Percentiles rank a stretch among this genome's conserved stretches.
Conservation (phyloP, 2,888 invertebrate species). For the Coenonympha arcania region DNA sequence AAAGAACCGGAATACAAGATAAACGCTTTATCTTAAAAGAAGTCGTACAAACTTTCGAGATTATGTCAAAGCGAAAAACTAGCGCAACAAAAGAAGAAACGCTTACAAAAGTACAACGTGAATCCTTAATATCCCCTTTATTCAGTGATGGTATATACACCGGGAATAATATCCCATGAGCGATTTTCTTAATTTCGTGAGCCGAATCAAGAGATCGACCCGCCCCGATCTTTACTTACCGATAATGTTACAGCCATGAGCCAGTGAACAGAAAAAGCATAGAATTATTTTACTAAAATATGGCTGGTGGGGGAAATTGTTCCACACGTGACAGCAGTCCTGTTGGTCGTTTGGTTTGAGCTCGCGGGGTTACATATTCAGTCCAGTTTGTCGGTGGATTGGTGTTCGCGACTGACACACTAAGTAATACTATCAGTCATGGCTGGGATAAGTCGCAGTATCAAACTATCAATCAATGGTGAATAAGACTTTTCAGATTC, state of each 20-base stretch:
- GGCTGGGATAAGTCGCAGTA: too few species aligned
- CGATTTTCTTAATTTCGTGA: slow-evolving; percentile 74
- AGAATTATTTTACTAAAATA: too few species aligned
- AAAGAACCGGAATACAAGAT: slow-evolving; percentile 14
- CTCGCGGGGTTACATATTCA: too few species aligned
- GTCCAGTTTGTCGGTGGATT: too few species aligned
- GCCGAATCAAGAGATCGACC: slow-evolving; percentile 69
- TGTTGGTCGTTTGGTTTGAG: too few species aligned
- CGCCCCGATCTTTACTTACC: slow-evolving; percentile 69
- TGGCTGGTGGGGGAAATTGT: too few species aligned
- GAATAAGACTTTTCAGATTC: too few species aligned
- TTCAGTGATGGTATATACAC: slow-evolving; percentile 41
- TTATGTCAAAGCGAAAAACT: slow-evolving; percentile 21
- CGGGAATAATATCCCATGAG: slow-evolving; percentile 72
- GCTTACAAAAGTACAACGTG: slow-evolving; percentile 43
- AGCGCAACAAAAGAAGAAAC: slow-evolving; percentile 32
- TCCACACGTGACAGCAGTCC: too few species aligned
- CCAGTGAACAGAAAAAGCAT: too few species aligned
- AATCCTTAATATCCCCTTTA: slow-evolving; percentile 45
- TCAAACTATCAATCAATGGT: too few species aligned
- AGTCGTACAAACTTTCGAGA: slow-evolving; percentile 14
- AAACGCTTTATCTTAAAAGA: slow-evolving; percentile 15
- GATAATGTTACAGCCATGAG: slow-evolving; percentile 63
- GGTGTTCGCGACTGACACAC: too few species aligned
- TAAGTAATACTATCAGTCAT: too few species aligned